A percentile compares a stretch with the other conserved stretches of the same genome.
These are phyloP conservation scores for Danio tinwini DNA, from an alignment of 2,797 vertebrate genomes.

Conservation along the genomic window DNA sequence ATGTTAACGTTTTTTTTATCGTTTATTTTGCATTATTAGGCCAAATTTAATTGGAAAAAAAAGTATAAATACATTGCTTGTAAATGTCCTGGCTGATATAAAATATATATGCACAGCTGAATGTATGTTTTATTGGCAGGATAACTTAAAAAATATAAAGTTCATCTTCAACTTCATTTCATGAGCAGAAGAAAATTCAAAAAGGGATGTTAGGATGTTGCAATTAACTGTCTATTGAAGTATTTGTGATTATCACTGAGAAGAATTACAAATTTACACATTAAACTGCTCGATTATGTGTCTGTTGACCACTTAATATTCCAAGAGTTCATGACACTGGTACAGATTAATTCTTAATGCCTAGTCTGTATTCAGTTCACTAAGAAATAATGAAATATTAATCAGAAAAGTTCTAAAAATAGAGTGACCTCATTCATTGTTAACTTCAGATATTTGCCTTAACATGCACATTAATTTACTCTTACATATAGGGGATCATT, in stretches of 20 bases:
- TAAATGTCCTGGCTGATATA: neutral
- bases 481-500: neutral
- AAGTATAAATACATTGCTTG: neutral
- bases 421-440: slow-evolving; percentile 53
- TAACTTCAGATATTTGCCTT: slow-evolving; percentile 19
- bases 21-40: neutral
- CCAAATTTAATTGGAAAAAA: neutral
- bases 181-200: neutral
- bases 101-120: neutral
- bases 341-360: slow-evolving; percentile 83
- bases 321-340: slow-evolving; percentile 80
- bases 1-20: neutral
- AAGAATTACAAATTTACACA: neutral
- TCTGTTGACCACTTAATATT: slow-evolving; percentile 78
- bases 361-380: slow-evolving; percentile 74
- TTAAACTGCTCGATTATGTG: slow-evolving; percentile 64
- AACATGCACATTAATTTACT: neutral
- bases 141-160: neutral
- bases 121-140: neutral
- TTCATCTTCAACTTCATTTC: neutral
- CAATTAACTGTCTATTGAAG: neutral
- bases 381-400: slow-evolving; percentile 80
- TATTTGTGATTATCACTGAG: neutral
- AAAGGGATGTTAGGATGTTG: neutral
- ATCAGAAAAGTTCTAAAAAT: slow-evolving; percentile 78